Evolutionary conservation across 2,888 invertebrate species (phyloP).

Genomic region (Drosophila ustulata): DNA sequence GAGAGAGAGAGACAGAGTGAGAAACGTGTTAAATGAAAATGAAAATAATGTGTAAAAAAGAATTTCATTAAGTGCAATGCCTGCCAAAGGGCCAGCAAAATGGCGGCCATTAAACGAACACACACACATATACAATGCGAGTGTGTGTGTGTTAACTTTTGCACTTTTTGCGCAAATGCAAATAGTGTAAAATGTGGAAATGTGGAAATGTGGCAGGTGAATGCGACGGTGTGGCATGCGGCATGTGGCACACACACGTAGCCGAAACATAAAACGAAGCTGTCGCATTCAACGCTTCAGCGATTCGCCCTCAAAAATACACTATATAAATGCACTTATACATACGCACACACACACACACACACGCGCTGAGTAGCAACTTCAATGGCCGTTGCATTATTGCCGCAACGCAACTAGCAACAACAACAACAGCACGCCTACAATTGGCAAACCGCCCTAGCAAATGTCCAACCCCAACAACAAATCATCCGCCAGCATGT

Average conservation of each 20-base stretch:
- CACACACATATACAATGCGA: conserved; percentile 25
- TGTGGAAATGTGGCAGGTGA: conserved; percentile 53
- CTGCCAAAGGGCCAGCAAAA: conserved; percentile 61
- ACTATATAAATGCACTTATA: conserved; percentile 17
- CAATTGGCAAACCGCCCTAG: conserved; percentile 57
- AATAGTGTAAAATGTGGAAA: conserved; percentile 64
- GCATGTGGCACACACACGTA: conserved; percentile 4
- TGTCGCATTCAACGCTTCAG: conserved; percentile 65
- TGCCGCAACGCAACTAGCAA: conserved; percentile 51
- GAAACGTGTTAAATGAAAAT: conserved; percentile 39
- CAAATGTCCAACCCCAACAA: conserved; percentile 53
- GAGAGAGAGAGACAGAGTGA: conserved; percentile 15
- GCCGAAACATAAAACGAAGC: conserved; percentile 48
- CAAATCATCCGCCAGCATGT: conserved; percentile 13
- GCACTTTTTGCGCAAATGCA: conserved; percentile 75
- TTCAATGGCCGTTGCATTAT: conserved; percentile 71
- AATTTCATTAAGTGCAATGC: conserved; percentile 75
- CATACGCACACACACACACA: conserved; percentile 8
- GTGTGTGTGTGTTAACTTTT: conserved; percentile 76
- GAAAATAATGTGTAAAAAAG: conserved; percentile 39
- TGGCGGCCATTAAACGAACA: conserved; percentile 63
- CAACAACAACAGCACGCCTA: conserved; percentile 46
- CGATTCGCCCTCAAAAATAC: conserved; percentile 56
- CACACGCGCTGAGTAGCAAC: conserved; percentile 29
- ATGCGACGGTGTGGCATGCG: conserved; percentile 34